Base-by-base conservation (phyloP, 2,888 invertebrate species). In the Synergus itoensis region DNA sequence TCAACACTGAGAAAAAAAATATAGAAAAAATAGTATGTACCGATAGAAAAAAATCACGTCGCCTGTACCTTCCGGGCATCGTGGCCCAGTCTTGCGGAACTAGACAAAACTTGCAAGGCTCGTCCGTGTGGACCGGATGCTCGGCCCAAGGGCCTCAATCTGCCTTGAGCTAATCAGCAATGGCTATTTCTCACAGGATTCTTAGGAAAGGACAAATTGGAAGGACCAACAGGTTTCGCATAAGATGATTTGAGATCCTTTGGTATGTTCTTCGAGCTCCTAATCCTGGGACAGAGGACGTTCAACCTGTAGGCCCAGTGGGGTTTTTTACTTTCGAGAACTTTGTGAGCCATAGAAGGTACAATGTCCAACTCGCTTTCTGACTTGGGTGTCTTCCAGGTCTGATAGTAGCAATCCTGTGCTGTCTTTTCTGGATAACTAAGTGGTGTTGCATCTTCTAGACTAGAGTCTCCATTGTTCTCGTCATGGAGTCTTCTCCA, bases 231-330 rank as follows among this genome's bases (percentile, higher is more conserved):
- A 8, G 78, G 75, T 14, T 81, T 77, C 9, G 40, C 60, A 21
- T 36, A 43, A 28, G 43, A 65, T 77, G 78, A 64, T 18, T 77
- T 53, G 16, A 88, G 67, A 62, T 84, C 79, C 41, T 82, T 86
- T 18, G 90, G 89, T 16, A 94, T 92, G 76, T 94, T 94, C 90
- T 94, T 95, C 18, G 94, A 93, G 86, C 94, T 95, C 81, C 94
- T 92, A 64, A 95, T 94, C 78, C 95, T 92, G 0, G 95, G 95
- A 90, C 95, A 95, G 76, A 94, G 93, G 0, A 94, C 94, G 40
- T 94, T 93, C 86, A 94, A 92, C 12, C 93, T 93, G 93, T 83
- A 94, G 90, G 81, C 89, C 90, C 86, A 93, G 87, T 76, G 90
- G 82, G 85, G 86, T 78, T 83, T 86, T 1, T 89, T 91, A 64